Conservation (phyloP, 1,140 invertebrate genomes). For the Hylyphantes graminicola region DNA sequence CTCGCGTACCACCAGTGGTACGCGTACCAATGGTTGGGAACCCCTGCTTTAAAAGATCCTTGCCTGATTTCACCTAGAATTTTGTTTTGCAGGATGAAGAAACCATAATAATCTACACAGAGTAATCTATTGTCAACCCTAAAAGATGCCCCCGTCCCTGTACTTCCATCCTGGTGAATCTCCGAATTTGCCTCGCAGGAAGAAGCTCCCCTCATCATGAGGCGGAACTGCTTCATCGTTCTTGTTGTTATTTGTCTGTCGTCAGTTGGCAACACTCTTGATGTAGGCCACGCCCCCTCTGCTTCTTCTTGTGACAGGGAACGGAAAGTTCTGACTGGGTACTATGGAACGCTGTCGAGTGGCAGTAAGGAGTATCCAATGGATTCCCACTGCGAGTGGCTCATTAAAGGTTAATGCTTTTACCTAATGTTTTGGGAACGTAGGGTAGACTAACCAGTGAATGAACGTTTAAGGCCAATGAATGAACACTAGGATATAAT, state of each 20-base stretch:
- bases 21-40: too few species aligned
- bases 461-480: too few species aligned
- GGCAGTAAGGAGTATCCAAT: conserved; percentile 91
- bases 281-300: not conserved
- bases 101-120: too few species aligned
- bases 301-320: conserved; percentile 62
- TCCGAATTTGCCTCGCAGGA: conserved; percentile 3
- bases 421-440: not conserved
- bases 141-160: not conserved
- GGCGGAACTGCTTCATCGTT: not conserved
- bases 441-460: too few species aligned
- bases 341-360: conserved; percentile 87
- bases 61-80: too few species aligned
- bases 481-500: too few species aligned
- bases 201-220: conserved; percentile 29
- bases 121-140: not conserved
- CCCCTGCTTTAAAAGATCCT: too few species aligned
- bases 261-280: conserved; percentile 14
- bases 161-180: too few species aligned
- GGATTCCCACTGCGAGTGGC: conserved; percentile 95
- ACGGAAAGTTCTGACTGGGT: conserved; percentile 63
- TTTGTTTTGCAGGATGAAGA: too few species aligned
- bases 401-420: conserved; percentile 81
- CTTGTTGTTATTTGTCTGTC: conserved; percentile 47
- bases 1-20: too few species aligned